Conservation (phyloP, 2,113 vertebrate species). For the Puffinus mauretanicus region DNA sequence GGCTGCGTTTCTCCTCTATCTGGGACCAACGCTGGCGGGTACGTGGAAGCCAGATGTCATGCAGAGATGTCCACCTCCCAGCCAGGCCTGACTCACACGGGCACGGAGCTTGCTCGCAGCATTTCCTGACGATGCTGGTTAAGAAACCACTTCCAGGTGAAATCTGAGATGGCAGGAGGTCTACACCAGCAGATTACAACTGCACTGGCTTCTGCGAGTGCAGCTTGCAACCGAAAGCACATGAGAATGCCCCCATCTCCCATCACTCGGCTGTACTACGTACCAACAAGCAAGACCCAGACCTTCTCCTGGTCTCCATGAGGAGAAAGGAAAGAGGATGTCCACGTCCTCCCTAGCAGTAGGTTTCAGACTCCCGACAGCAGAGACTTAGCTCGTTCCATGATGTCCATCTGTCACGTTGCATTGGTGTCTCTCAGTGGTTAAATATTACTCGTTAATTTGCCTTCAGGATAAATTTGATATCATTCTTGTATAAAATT, state of each 20-base stretch:
- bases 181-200: background rate
- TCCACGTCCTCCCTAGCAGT: background rate
- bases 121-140: fast-evolving
- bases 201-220: fast-evolving
- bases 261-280: fast-evolving
- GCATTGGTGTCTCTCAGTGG: fast-evolving
- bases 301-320: background rate
- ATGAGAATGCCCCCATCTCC: fast-evolving
- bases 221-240: background rate
- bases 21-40: background rate
- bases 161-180: background rate
- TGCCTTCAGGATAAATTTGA: background rate
- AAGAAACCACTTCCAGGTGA: background rate
- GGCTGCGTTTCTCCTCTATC: background rate
- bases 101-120: fast-evolving
- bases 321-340: background rate
- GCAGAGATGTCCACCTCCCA: background rate
- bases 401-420: fast-evolving
- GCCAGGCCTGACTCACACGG: fast-evolving
- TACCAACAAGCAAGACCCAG: background rate
- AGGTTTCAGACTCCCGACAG: fast-evolving
- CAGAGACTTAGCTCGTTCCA: background rate
- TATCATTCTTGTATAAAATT: background rate
- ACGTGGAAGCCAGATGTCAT: background rate
- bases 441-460: background rate